Evolutionary conservation across 2,797 vertebrate genomes (phyloP).

Genomic region (Pantherophis vulpinus): DNA sequence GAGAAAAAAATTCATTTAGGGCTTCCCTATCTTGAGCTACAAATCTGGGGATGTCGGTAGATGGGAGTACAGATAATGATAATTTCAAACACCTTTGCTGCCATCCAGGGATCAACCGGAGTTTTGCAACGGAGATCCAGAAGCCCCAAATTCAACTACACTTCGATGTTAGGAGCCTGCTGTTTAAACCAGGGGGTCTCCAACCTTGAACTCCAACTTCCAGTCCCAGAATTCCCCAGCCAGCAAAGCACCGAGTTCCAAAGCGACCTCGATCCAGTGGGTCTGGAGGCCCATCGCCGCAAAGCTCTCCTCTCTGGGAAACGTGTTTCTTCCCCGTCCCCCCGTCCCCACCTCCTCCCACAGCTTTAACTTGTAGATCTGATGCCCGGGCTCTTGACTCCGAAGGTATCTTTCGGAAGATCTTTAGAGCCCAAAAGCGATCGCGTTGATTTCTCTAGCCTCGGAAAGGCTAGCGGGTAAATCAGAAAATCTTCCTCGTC

Average conservation of each 20-base stretch:
- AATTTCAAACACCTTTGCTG: not conserved
- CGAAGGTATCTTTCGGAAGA: not conserved
- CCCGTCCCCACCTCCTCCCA: not conserved
- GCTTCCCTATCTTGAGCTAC: not conserved
- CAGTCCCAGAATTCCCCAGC: no score
- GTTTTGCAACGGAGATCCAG: not conserved
- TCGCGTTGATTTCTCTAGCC: not conserved
- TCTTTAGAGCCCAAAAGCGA: not conserved
- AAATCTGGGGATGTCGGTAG: not conserved
- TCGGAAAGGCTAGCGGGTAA: not conserved
- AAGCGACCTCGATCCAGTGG: not conserved
- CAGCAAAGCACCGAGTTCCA: not conserved
- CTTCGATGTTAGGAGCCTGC: not conserved
- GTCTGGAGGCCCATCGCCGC: not conserved
- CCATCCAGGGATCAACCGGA: not conserved
- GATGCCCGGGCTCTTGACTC: not conserved
- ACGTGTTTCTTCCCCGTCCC: not conserved
- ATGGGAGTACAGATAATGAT: not conserved
- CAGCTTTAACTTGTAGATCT: not conserved
- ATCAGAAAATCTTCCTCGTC: not conserved
- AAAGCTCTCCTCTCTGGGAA: not conserved
- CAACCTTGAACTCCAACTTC: no score
- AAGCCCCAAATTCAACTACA: not conserved
- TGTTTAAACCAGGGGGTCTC: not conserved
- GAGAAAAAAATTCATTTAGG: not conserved